These are phyloP conservation scores for Cephus pulcher DNA, from an alignment of 2,888 invertebrate genomes.

Conservation along the genomic window DNA sequence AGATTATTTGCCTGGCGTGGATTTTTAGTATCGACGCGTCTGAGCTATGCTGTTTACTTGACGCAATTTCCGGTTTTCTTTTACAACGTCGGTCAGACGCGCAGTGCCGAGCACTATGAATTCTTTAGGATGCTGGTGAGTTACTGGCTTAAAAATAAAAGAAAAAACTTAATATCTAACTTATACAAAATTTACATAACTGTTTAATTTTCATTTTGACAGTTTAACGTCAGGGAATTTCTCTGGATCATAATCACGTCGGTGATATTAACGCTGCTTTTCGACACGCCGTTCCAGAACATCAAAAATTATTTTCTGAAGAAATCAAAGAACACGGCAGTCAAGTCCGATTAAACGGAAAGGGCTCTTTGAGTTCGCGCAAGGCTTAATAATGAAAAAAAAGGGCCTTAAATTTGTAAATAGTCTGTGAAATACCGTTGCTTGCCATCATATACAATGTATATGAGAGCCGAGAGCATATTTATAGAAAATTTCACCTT, in stretches of 20 bases:
- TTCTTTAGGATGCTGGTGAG: slow-evolving; percentile 72
- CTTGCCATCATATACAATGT: slow-evolving; percentile 56
- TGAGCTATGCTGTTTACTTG: slow-evolving; percentile 78
- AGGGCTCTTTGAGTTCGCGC: not conserved
- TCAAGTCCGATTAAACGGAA: slow-evolving; percentile 33
- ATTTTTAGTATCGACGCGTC: slow-evolving; percentile 74
- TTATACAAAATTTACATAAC: slow-evolving; percentile 8
- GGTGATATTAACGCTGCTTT: slow-evolving; percentile 71
- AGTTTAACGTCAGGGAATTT: slow-evolving; percentile 74
- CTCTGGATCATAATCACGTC: slow-evolving; percentile 71
- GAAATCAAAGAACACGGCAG: slow-evolving; percentile 30
- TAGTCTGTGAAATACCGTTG: slow-evolving; percentile 19
- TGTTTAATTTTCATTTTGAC: slow-evolving; percentile 45
- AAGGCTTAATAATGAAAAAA: not conserved
- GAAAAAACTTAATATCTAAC: slow-evolving; percentile 1
- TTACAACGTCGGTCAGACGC: slow-evolving; percentile 75
- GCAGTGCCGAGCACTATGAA: slow-evolving; percentile 71
- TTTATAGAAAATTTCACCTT: slow-evolving; percentile 31
- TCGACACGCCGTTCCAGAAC: slow-evolving; percentile 79
- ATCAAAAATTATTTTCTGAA: slow-evolving; percentile 71
- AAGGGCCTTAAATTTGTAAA: slow-evolving; percentile 23
- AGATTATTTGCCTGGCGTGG: slow-evolving; percentile 71
- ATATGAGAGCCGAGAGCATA: slow-evolving; percentile 50
- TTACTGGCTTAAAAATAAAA: slow-evolving; percentile 17
- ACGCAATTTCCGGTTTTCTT: slow-evolving; percentile 80